Conservation (phyloP, 1,140 invertebrate species). For the Centruroides sculpturatus region DNA sequence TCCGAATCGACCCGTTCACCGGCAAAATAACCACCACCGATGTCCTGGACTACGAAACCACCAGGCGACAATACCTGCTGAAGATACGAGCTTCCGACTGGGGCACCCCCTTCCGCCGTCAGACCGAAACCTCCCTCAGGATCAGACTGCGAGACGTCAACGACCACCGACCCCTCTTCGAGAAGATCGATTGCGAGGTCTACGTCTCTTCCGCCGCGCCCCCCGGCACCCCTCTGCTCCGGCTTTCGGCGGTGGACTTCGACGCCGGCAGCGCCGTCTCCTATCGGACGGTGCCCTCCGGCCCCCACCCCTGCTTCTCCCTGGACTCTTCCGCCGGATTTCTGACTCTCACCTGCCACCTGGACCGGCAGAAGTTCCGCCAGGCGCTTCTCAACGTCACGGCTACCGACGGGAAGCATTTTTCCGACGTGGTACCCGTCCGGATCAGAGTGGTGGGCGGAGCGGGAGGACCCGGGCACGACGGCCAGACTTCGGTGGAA, state of each 20-base stretch:
- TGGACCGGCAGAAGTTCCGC: constrained; percentile 38
- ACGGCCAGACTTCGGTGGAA: constrained; percentile 45
- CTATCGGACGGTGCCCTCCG: constrained; percentile 72
- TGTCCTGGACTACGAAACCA: constrained; percentile 78
- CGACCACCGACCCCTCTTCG: constrained; percentile 74
- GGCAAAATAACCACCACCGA: constrained; percentile 69
- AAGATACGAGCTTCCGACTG: constrained; percentile 83
- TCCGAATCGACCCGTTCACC: constrained; percentile 88
- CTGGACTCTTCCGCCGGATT: constrained; percentile 62
- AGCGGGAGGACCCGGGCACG: constrained; percentile 63
- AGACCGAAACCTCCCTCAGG: constrained; percentile 69
- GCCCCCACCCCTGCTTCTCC: constrained; percentile 79
- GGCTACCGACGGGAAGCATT: constrained; percentile 81
- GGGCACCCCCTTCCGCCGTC: constrained; percentile 75
- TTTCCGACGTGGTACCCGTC: constrained; percentile 62
- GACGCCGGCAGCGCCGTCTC: constrained; percentile 74
- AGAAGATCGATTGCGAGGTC: constrained; percentile 58
- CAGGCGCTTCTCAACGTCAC: constrained; percentile 38
- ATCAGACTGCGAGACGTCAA: constrained; percentile 73
- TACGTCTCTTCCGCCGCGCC: constrained; percentile 58
- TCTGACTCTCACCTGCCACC: constrained; percentile 51
- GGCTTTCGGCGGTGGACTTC: constrained; percentile 86
- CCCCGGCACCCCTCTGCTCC: constrained; percentile 76
- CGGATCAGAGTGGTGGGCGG: constrained; percentile 51
- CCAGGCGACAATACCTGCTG: constrained; percentile 58